Conservation (phyloP, 2,113 vertebrate species). For the Piprites chloris region DNA sequence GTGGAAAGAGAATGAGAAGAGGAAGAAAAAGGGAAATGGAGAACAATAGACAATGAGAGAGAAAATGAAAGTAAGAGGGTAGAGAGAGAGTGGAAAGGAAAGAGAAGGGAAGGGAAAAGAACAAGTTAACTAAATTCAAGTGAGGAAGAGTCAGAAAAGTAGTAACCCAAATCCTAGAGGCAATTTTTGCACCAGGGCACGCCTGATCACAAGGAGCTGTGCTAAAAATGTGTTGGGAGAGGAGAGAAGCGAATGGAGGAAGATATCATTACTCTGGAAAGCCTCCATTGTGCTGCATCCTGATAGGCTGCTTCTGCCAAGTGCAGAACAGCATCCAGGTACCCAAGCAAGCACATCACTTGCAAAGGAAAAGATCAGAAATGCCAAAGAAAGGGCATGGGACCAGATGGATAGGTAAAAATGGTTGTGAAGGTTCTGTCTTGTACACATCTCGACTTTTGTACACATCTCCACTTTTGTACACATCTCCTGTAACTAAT, state of each 20-base stretch:
- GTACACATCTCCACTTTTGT: background rate
- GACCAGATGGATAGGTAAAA: background rate
- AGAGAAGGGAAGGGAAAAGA: no score
- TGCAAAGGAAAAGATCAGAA: background rate
- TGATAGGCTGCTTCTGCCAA: background rate
- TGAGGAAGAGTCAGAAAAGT: background rate
- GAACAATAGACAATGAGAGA: background rate
- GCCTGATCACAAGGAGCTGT: background rate
- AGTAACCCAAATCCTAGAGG: background rate
- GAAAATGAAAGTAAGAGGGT: no score
- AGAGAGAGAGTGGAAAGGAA: no score
- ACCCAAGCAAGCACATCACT: background rate
- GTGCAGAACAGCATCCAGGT: background rate
- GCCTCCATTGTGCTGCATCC: background rate
- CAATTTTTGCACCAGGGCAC: background rate
- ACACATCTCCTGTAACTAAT: background rate
- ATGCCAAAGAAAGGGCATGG: background rate
- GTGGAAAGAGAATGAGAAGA: accelerated
- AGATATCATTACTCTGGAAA: background rate
- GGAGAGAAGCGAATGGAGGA: background rate
- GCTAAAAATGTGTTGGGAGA: background rate
- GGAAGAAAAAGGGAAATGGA: background rate
- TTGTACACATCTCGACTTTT: background rate
- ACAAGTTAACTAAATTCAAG: background rate
- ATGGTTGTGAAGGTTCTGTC: background rate